These are phyloP conservation scores for Amphipyra berbera DNA, from an alignment of 2,888 invertebrate genomes.

Conservation along the genomic window DNA sequence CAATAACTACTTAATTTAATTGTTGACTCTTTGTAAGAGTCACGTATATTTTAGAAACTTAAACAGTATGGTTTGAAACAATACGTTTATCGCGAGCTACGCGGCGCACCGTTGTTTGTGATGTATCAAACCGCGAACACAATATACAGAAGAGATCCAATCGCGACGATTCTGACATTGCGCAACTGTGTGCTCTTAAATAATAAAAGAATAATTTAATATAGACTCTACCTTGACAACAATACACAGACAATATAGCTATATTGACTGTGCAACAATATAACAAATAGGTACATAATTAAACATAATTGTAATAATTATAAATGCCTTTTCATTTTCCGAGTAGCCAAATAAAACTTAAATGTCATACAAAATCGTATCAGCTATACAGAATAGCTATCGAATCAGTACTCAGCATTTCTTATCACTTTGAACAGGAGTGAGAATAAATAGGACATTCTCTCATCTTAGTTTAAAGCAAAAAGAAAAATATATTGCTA, in stretches of 20 bases:
- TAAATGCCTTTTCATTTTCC: conserved; percentile 82
- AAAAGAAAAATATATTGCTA: conserved; percentile 78
- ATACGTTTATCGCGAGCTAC: conserved; percentile 51
- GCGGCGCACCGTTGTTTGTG: conserved; percentile 32
- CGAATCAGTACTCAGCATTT: conserved; percentile 68
- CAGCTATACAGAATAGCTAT: conserved; percentile 66
- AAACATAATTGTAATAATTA: conserved; percentile 79
- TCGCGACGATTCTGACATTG: conserved; percentile 56
- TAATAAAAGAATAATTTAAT: conserved; percentile 86
- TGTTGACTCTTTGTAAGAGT: conserved; percentile 55
- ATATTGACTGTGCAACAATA: conserved; percentile 62
- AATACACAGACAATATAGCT: conserved; percentile 46
- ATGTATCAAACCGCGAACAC: conserved; percentile 46
- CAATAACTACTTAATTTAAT: conserved; percentile 52
- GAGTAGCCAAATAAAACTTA: conserved; percentile 79
- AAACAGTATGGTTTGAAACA: conserved; percentile 56
- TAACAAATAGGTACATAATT: conserved; percentile 78
- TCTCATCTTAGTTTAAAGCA: conserved; percentile 74
- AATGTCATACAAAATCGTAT: conserved; percentile 65
- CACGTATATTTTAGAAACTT: conserved; percentile 56
- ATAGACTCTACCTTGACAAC: conserved; percentile 86
- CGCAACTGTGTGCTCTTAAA: conserved; percentile 70
- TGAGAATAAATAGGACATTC: conserved; percentile 74
- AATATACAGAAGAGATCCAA: conserved; percentile 62
- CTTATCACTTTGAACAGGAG: conserved; percentile 68